Evolutionary conservation across 2,888 invertebrate species (phyloP).

Genomic region (Eupelmus urozonus): DNA sequence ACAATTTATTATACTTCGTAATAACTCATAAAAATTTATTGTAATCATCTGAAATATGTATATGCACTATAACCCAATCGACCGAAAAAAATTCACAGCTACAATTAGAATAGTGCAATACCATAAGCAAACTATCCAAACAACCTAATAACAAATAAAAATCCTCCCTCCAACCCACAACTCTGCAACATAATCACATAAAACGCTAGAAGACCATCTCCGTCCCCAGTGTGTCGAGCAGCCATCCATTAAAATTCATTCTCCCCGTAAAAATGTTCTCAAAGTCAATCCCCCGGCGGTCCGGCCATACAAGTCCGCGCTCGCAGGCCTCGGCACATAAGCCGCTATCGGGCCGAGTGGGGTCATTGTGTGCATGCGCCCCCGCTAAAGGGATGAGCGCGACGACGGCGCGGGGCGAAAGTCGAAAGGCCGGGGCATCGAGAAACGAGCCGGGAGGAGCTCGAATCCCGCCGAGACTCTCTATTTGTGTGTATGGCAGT

Average conservation of each 20-base stretch:
- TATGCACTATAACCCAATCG: too few species aligned
- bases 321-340: not conserved
- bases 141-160: too few species aligned
- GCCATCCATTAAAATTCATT: slow-evolving; percentile 41
- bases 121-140: too few species aligned
- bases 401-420: slow-evolving; percentile 4
- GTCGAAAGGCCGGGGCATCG: slow-evolving; percentile 36
- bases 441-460: slow-evolving; percentile 15
- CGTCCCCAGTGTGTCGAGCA: not conserved
- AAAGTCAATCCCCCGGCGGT: slow-evolving; percentile 10
- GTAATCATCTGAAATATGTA: too few species aligned
- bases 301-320: not conserved
- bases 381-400: slow-evolving; percentile 38
- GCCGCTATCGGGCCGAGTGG: not conserved
- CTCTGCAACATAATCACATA: not conserved
- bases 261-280: slow-evolving; percentile 1
- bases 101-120: too few species aligned
- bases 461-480: slow-evolving; percentile 34
- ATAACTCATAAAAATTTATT: too few species aligned
- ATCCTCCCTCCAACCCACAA: too few species aligned
- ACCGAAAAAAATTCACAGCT: too few species aligned
- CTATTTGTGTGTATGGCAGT: not conserved
- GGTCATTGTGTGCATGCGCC: slow-evolving; percentile 36
- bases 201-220: not conserved
- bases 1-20: too few species aligned